Conservation (phyloP, 2,888 invertebrate genomes). For the Malachius bipustulatus region DNA sequence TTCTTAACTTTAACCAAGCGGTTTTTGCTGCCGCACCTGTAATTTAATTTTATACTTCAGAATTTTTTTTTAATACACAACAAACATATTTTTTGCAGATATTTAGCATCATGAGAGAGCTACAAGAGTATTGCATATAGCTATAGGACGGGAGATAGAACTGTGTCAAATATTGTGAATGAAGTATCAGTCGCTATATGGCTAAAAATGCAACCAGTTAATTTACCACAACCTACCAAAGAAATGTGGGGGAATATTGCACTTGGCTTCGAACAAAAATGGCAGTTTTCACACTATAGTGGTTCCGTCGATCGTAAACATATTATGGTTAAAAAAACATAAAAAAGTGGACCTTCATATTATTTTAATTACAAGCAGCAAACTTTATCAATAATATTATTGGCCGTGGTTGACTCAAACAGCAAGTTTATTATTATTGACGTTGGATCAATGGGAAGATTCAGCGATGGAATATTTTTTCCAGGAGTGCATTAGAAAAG, state of each 20-base stretch:
- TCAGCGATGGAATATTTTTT: slow-evolving; percentile 24
- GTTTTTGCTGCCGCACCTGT: too few species aligned
- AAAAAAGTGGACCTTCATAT: slow-evolving; percentile 21
- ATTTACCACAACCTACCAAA: slow-evolving; percentile 18
- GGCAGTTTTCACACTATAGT: slow-evolving; percentile 23
- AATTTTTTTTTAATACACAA: too few species aligned
- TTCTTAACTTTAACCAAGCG: too few species aligned
- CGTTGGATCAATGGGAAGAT: slow-evolving; percentile 23
- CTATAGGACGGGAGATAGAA: slow-evolving; percentile 15
- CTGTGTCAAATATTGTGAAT: slow-evolving; percentile 30
- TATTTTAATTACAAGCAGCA: slow-evolving; percentile 25
- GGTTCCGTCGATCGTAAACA: slow-evolving; percentile 21
- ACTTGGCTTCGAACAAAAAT: slow-evolving; percentile 21
- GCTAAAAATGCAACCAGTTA: slow-evolving; percentile 19
- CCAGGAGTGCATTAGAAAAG: slow-evolving; percentile 18
- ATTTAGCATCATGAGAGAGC: slow-evolving; percentile 11
- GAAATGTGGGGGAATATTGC: slow-evolving; percentile 22
- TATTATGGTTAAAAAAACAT: slow-evolving; percentile 16
- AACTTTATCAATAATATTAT: slow-evolving; percentile 23
- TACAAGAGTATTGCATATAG: slow-evolving; percentile 14
- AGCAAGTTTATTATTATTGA: slow-evolving; percentile 23
- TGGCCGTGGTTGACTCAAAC: slow-evolving; percentile 23
- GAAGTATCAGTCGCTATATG: slow-evolving; percentile 25
- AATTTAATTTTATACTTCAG: too few species aligned
- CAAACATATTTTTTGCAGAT: slow-evolving; percentile 9